Conservation (phyloP, 2,888 invertebrate species). For the Drosophila austrosaltans region DNA sequence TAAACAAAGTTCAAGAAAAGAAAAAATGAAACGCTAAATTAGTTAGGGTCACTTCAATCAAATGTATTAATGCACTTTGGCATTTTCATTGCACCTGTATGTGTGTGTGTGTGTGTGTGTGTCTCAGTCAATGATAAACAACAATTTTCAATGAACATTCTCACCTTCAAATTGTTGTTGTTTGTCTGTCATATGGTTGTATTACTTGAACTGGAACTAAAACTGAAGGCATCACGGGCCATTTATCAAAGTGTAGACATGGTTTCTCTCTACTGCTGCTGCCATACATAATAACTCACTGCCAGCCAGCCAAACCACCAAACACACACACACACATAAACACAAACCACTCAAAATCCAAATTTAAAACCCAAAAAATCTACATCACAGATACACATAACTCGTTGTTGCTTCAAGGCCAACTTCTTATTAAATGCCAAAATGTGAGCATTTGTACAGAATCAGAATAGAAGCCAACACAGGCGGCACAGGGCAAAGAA, state of each 20-base stretch:
- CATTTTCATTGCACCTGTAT: constrained; percentile 3
- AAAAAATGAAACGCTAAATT: not conserved
- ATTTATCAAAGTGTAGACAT: constrained; percentile 70
- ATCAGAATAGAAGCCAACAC: constrained; percentile 50
- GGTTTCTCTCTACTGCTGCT: not conserved
- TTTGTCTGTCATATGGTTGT: not conserved
- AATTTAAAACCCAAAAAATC: constrained; percentile 27
- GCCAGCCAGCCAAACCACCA: constrained; percentile 33
- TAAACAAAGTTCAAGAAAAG: not conserved
- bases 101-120: no score
- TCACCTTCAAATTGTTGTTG: not conserved
- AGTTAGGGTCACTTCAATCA: constrained; percentile 6
- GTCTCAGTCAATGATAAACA: constrained; percentile 3
- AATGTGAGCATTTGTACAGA: constrained; percentile 63
- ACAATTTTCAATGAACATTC: constrained; percentile 6
- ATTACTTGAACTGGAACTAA: constrained; percentile 10
- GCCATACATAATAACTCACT: constrained; percentile 27
- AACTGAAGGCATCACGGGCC: constrained; percentile 44
- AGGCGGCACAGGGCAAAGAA: constrained; percentile 27
- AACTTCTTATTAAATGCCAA: constrained; percentile 78
- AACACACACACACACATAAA: constrained; percentile 16
- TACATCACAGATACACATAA: constrained; percentile 34
- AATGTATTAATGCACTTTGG: constrained; percentile 3
- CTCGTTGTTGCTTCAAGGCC: constrained; percentile 74
- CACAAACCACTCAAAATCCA: constrained; percentile 23